These are phyloP conservation scores for Nymphalis io DNA, from an alignment of 1,140 invertebrate species.

Conservation along the genomic window DNA sequence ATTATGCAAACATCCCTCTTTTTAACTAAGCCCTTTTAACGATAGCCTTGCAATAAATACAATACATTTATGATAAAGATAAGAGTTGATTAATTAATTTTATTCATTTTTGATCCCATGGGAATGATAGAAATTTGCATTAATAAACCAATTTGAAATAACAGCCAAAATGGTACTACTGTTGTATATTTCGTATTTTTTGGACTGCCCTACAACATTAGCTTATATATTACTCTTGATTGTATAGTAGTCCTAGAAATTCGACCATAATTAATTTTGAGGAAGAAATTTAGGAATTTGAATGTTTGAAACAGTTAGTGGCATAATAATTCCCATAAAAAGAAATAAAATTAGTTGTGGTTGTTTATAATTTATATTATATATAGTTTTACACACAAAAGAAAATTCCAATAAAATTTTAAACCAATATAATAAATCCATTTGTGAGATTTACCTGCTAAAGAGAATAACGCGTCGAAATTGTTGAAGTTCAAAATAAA, in stretches of 20 bases:
- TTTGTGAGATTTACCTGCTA: background rate
- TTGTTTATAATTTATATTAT: too few species aligned
- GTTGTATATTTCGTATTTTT: too few species aligned
- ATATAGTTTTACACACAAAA: too few species aligned
- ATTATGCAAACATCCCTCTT: slow-evolving; percentile 22
- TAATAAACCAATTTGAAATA: too few species aligned
- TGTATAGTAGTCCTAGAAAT: too few species aligned
- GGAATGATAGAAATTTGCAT: background rate
- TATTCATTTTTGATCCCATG: background rate
- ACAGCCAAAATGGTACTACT: background rate
- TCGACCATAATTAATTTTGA: too few species aligned
- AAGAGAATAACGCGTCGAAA: slow-evolving; percentile 10
- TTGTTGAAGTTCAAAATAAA: slow-evolving; percentile 24
- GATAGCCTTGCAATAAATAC: slow-evolving; percentile 14
- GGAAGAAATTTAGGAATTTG: too few species aligned
- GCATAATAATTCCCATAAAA: too few species aligned
- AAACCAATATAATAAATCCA: slow-evolving; percentile 10
- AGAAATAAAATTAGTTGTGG: too few species aligned
- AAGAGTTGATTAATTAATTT: background rate
- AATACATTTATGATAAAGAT: background rate
- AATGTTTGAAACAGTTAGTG: too few species aligned
- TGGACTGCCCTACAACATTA: too few species aligned
- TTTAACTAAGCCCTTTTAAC: background rate
- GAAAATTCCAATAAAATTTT: background rate
- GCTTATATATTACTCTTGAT: too few species aligned